A percentile compares a stretch with the other conserved stretches of the same genome.
Evolutionary conservation across 2,888 invertebrate genomes (phyloP).

Genomic region (Spialia ferax): DNA sequence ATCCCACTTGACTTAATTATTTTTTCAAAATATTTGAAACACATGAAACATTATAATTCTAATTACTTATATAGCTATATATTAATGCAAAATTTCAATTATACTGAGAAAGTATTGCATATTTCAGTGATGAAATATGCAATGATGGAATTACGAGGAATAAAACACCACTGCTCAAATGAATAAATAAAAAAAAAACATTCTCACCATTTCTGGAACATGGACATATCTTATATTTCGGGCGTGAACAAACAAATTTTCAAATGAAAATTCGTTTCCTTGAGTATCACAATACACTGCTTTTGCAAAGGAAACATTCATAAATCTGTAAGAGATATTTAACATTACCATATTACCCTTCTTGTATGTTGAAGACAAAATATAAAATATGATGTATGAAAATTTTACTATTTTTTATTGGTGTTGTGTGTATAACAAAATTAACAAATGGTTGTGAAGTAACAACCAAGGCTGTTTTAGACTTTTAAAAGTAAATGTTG

Average conservation of each 20-base stretch:
- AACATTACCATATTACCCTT: no score
- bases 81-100: no score
- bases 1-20: neutral
- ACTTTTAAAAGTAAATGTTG: neutral
- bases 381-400: no score
- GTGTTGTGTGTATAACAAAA: no score
- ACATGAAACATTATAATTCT: neutral
- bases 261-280: slow-evolving; percentile 87
- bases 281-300: slow-evolving; percentile 88
- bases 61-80: no score
- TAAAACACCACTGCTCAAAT: slow-evolving; percentile 23
- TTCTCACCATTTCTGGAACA: slow-evolving; percentile 86
- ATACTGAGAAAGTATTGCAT: slow-evolving; percentile 4
- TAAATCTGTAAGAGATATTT: slow-evolving; percentile 78
- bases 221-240: slow-evolving; percentile 90
- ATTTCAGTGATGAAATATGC: slow-evolving; percentile 29
- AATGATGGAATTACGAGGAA: slow-evolving; percentile 21
- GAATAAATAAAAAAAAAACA: neutral
- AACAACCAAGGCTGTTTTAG: neutral
- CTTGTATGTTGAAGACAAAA: no score
- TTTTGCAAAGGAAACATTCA: slow-evolving; percentile 89
- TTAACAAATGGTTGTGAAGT: neutral
- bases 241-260: slow-evolving; percentile 87
- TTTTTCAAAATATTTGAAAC: no score
- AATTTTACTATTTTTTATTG: no score